A percentile compares a stretch with the other conserved stretches of the same genome.
Conservation (phyloP, 64 coral and sea anemone genomes). For the Catalaphyllia jardinei region DNA sequence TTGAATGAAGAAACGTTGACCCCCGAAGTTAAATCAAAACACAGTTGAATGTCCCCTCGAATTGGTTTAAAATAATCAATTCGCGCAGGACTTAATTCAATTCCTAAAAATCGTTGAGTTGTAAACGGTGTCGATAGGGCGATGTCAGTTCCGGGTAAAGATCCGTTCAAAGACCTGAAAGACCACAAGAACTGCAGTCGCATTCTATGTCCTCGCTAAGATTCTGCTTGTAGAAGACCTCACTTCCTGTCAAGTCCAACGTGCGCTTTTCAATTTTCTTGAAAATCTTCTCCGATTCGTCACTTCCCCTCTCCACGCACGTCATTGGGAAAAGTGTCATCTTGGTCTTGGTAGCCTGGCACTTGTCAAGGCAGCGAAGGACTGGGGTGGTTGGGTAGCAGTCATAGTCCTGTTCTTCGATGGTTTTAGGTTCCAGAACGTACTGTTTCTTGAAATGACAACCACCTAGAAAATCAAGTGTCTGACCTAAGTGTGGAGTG, state of each 20-base stretch:
- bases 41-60: too few species aligned
- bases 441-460: slow-evolving; percentile 26
- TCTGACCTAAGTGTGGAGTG: neutral
- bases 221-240: neutral
- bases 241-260: slow-evolving; percentile 8
- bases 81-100: neutral
- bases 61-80: too few species aligned
- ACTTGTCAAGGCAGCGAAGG: slow-evolving; percentile 11
- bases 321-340: slow-evolving; percentile 8
- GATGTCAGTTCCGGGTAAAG: neutral
- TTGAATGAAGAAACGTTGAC: too few species aligned
- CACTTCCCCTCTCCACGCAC: neutral
- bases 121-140: neutral
- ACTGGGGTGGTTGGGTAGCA: slow-evolving; percentile 34
- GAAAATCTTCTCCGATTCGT: neutral
- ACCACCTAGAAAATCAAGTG: neutral
- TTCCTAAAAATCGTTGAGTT: neutral
- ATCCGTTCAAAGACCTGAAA: neutral
- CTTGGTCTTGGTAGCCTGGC: slow-evolving; percentile 18
- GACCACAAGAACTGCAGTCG: slow-evolving; percentile 3
- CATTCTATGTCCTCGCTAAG: neutral
- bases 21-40: too few species aligned
- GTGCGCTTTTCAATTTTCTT: neutral
- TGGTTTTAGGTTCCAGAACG: neutral
- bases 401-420: neutral